phyloP scores from a whole-genome alignment of 2,113 vertebrate species.

The Melanostigma gelatinosum region DNA sequence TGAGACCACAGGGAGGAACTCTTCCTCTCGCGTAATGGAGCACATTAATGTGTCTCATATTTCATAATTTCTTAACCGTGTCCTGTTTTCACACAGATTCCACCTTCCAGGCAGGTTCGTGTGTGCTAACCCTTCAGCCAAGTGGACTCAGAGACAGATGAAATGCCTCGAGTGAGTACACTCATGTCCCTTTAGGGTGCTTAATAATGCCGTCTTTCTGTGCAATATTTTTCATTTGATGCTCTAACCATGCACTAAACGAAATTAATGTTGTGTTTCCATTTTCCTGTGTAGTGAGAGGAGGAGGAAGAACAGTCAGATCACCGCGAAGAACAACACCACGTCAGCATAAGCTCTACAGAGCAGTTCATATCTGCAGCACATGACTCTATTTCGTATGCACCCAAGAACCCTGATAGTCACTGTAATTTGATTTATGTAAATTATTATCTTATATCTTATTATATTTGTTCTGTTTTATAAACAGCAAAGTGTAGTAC shows the following conservation, averaged over 20 bases:
- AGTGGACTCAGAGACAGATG: slow-evolving; percentile 43
- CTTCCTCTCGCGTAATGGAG: neutral
- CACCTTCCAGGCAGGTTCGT: slow-evolving; percentile 44
- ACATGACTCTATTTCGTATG: neutral
- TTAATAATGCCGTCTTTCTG: neutral
- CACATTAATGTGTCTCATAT: neutral
- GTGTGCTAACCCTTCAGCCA: slow-evolving; percentile 65
- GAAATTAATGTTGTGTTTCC: neutral
- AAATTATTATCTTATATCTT: neutral
- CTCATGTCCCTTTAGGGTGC: neutral
- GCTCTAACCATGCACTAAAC: neutral
- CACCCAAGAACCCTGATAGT: neutral
- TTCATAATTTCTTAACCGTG: neutral
- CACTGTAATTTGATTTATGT: neutral
- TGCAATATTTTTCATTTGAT: neutral
- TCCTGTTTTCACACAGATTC: slow-evolving; percentile 65
- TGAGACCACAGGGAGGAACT: neutral
- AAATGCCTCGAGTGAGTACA: slow-evolving; percentile 71
- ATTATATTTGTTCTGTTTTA: slow-evolving; percentile 66
- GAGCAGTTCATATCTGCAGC: neutral
- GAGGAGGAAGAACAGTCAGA: accelerated
- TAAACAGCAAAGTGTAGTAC: slow-evolving; percentile 68
- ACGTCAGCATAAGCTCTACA: neutral
- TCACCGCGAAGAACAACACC: accelerated
- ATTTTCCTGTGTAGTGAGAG: slow-evolving; percentile 22